Evolutionary conservation across 2,888 invertebrate genomes (phyloP).

Genomic region (Vandiemenella viatica): DNA sequence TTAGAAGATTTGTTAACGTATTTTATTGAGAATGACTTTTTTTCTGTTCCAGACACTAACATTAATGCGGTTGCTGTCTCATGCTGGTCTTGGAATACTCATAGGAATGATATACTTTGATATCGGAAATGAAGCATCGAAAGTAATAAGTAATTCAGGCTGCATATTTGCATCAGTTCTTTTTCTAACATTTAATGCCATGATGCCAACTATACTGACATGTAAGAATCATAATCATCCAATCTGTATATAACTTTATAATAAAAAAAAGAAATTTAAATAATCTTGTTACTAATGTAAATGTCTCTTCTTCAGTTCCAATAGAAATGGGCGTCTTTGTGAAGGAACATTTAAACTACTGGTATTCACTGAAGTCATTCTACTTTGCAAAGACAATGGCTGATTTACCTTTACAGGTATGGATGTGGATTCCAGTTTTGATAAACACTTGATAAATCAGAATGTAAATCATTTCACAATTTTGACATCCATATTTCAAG

Average conservation of each 20-base stretch:
- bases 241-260: neutral
- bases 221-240: slow-evolving; percentile 50
- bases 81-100: slow-evolving; percentile 75
- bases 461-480: no score
- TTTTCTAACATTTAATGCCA: slow-evolving; percentile 93
- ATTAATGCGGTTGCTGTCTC: slow-evolving; percentile 70
- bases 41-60: slow-evolving; percentile 56
- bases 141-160: slow-evolving; percentile 88
- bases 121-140: slow-evolving; percentile 83
- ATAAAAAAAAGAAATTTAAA: neutral
- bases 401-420: slow-evolving; percentile 89
- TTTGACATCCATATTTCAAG: no score
- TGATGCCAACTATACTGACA: slow-evolving; percentile 93
- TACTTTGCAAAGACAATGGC: slow-evolving; percentile 93
- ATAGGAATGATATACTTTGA: slow-evolving; percentile 88
- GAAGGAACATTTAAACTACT: slow-evolving; percentile 88
- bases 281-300: neutral
- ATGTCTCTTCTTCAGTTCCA: slow-evolving; percentile 53
- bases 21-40: neutral
- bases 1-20: neutral
- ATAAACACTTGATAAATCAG: no score
- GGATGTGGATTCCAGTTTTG: no score
- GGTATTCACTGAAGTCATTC: slow-evolving; percentile 94
- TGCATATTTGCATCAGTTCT: slow-evolving; percentile 92
- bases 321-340: slow-evolving; percentile 90